phyloP scores from a whole-genome alignment of 2,888 invertebrate genomes.

The Phalera bucephala region DNA sequence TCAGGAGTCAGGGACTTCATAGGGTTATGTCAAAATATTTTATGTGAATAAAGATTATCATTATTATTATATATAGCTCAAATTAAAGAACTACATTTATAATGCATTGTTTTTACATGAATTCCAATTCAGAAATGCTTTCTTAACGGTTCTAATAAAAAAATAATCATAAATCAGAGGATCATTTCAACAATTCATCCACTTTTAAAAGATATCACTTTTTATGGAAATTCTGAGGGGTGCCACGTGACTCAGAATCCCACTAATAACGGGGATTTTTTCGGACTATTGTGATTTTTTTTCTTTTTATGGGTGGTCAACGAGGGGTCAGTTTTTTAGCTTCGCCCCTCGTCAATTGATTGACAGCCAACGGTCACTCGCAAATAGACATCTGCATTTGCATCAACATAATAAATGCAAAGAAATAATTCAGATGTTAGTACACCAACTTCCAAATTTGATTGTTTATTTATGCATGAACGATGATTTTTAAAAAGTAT shows the following conservation, averaged over 20 bases:
- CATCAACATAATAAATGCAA: conserved; percentile 36
- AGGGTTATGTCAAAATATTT: too few species aligned
- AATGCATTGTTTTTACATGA: too few species aligned
- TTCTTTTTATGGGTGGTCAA: conserved; percentile 70
- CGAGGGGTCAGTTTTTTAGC: conserved; percentile 78
- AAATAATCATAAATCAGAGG: conserved; percentile 26
- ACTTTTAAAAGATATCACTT: conserved; percentile 44
- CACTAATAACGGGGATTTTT: conserved; percentile 56
- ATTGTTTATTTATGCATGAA: too few species aligned
- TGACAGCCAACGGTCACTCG: conserved; percentile 78
- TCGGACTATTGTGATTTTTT: conserved; percentile 59
- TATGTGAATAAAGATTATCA: too few species aligned
- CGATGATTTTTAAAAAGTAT: too few species aligned
- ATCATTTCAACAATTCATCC: conserved; percentile 20
- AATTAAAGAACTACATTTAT: too few species aligned
- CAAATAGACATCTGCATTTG: conserved; percentile 59
- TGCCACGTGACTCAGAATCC: conserved; percentile 55
- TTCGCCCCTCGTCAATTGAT: conserved; percentile 64
- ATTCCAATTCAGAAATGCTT: too few species aligned
- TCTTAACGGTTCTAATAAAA: too few species aligned
- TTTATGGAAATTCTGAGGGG: conserved; percentile 42
- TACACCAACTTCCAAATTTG: background rate
- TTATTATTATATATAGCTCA: too few species aligned
- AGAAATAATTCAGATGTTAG: background rate
- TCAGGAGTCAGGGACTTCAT: too few species aligned